Evolutionary conservation across 2,888 invertebrate species (phyloP).

Genomic region (Sturmia bella): DNA sequence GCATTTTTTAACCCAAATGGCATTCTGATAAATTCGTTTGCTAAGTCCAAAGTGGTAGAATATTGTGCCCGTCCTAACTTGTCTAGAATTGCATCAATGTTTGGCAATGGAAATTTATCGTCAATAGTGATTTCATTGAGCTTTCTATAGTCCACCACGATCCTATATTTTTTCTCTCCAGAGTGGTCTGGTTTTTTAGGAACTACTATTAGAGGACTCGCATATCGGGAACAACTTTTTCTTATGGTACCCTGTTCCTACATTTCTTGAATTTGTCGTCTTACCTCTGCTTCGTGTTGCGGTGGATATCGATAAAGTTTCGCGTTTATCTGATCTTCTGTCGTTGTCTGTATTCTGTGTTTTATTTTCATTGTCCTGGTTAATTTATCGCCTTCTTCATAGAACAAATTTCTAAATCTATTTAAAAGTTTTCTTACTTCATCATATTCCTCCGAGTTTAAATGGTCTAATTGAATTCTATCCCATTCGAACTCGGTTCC

Average conservation of each 20-base stretch:
- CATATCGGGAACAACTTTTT: constrained; percentile 49
- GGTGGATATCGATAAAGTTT: too few relatives aligned
- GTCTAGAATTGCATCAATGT: constrained; percentile 21
- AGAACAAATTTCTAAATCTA: constrained; percentile 39
- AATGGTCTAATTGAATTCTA: constrained; percentile 39
- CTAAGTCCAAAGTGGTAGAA: constrained; percentile 15
- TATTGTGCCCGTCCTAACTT: constrained; percentile 1
- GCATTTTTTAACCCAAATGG: constrained; percentile 47
- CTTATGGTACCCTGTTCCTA: neutral
- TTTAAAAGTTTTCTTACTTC: constrained; percentile 32
- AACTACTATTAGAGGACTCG: constrained; percentile 51
- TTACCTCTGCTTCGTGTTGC: neutral
- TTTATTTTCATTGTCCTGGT: constrained; percentile 11
- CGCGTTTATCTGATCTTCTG: neutral
- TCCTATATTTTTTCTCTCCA: constrained; percentile 21
- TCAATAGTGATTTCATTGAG: constrained; percentile 27
- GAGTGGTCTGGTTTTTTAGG: constrained; percentile 46
- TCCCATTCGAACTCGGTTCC: neutral
- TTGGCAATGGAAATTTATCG: constrained; percentile 22
- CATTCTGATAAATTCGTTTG: constrained; percentile 46
- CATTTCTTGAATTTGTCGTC: constrained; percentile 49
- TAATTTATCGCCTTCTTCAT: constrained; percentile 39
- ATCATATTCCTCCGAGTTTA: constrained; percentile 39
- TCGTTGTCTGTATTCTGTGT: constrained; percentile 40
- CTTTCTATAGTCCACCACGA: constrained; percentile 10